A percentile compares a stretch with the other conserved stretches of the same genome.
Conservation (phyloP, 2,888 invertebrate species). For the Limulus polyphemus region DNA sequence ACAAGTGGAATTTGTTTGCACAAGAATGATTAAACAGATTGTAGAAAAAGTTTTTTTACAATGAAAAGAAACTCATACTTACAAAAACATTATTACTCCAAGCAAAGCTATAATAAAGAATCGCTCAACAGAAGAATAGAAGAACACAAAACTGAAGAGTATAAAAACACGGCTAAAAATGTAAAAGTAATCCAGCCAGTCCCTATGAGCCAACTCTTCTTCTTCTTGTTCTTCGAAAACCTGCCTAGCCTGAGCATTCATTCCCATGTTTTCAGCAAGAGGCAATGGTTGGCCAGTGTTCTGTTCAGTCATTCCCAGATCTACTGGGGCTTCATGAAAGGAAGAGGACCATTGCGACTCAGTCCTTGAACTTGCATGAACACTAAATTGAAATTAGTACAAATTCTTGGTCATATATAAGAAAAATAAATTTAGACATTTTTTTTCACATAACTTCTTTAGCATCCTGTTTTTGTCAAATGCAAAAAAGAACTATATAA, state of each 20-base stretch:
- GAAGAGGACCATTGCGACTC: constrained; percentile 3
- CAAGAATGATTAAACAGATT: not conserved
- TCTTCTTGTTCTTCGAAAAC: constrained; percentile 39
- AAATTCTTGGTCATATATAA: too few species aligned
- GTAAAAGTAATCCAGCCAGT: constrained; percentile 87
- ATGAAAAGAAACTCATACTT: constrained; percentile 4
- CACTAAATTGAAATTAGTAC: not conserved
- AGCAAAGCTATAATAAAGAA: constrained; percentile 64
- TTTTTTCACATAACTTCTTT: too few species aligned
- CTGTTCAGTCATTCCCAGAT: not conserved
- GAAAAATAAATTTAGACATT: too few species aligned
- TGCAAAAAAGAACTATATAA: too few species aligned
- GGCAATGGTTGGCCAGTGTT: constrained; percentile 6
- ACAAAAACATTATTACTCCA: constrained; percentile 67
- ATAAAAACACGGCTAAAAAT: constrained; percentile 70
- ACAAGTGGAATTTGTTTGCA: not conserved
- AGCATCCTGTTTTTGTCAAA: too few species aligned
- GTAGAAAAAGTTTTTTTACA: not conserved
- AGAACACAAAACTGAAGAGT: constrained; percentile 73
- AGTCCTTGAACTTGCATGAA: not conserved
- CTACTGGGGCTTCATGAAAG: not conserved
- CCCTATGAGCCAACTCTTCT: constrained; percentile 50
- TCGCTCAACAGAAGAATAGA: constrained; percentile 79
- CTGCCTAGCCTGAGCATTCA: constrained; percentile 33
- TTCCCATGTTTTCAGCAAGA: constrained; percentile 29